phyloP scores from a whole-genome alignment of 2,888 invertebrate species.

The Rhagonycha fulva region DNA sequence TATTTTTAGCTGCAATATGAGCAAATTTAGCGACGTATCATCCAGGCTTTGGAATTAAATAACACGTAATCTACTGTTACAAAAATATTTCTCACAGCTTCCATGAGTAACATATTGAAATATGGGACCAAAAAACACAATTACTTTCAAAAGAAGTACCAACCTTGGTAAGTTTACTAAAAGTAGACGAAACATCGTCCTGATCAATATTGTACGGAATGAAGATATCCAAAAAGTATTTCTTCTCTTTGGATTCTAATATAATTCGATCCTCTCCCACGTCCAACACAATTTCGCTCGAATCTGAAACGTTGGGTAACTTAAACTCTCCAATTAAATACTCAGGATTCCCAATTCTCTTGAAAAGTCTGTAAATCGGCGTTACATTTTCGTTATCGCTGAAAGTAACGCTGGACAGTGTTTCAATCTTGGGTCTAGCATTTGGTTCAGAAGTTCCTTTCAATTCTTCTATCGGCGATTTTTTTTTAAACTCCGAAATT shows the following conservation, averaged over 20 bases:
- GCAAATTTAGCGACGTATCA: too few species aligned
- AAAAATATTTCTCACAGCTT: too few species aligned
- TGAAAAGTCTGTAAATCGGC: slow-evolving; percentile 64
- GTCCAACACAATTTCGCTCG: slow-evolving; percentile 68
- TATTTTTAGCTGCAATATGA: too few species aligned
- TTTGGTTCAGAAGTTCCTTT: slow-evolving; percentile 37
- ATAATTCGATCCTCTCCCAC: slow-evolving; percentile 78
- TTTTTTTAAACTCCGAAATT: slow-evolving; percentile 14
- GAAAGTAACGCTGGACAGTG: slow-evolving; percentile 39
- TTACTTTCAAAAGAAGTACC: slow-evolving; percentile 26
- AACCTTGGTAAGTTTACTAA: slow-evolving; percentile 61
- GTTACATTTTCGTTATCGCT: slow-evolving; percentile 48
- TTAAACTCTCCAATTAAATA: slow-evolving; percentile 66
- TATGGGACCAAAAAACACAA: too few species aligned
- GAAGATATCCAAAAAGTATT: slow-evolving; percentile 70
- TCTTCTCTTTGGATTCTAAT: slow-evolving; percentile 64
- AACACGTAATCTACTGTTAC: too few species aligned
- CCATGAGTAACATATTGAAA: too few species aligned
- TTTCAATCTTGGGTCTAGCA: slow-evolving; percentile 46
- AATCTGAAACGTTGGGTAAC: slow-evolving; percentile 63
- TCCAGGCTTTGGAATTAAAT: too few species aligned
- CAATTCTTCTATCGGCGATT: slow-evolving; percentile 67
- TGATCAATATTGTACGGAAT: slow-evolving; percentile 69
- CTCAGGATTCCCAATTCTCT: slow-evolving; percentile 61
- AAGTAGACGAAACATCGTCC: slow-evolving; percentile 57